Evolutionary conservation across 1,140 invertebrate species (phyloP), one percentile per base, ranked within the genome.

Genomic region (Macrobrachium rosenbergii): DNA sequence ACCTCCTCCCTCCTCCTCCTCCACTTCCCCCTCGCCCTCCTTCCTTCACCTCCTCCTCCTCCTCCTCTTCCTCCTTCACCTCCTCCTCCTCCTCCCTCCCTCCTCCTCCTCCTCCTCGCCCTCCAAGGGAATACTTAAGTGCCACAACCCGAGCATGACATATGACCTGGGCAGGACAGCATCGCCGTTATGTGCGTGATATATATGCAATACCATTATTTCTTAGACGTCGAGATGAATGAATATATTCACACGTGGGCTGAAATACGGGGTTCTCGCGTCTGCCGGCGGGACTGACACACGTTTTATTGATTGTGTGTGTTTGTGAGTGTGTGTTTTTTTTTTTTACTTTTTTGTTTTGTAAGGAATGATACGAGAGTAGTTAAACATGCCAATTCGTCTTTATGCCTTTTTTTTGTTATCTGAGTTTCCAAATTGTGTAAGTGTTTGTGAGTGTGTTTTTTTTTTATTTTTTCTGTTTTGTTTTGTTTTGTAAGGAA

Each of bases 91-190:
- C 23, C 43, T 14, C 21, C n/a, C 0, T 45, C 37, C 14, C 64
- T 21, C 43, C 64, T 43, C 58, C 16, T 21, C 37, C 60, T 80
- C 60, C 23, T 16, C n/a, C 60, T 37, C 21, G 21, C 60, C 37
- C 5, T 62, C 60, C 60, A 23, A 63, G 21, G 19, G 69, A 14
- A 37, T 16, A 16, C 69, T 45, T 77, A 77, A 77, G 16, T 21
- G 73, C 58, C 83, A 78, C 58, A 77, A 83, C 60, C n/a, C 73
- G 83, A 84, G 14, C 75, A 60, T 84, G 83, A 84, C 77, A 77
- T 84, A 84, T 84, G 16, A 75, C 43, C 19, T 14, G n/a, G 5
- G 8, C 23, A 37, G 75, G 83, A 84, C 83, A 78, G 73, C 59
- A 10, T n/a, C 59, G 60, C 69, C 63, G 28, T n/a, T 84, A n/a